Evolutionary conservation across 2,888 invertebrate species (phyloP), one percentile per base, ranked within the genome.

Genomic region (Leptothorax acervorum): DNA sequence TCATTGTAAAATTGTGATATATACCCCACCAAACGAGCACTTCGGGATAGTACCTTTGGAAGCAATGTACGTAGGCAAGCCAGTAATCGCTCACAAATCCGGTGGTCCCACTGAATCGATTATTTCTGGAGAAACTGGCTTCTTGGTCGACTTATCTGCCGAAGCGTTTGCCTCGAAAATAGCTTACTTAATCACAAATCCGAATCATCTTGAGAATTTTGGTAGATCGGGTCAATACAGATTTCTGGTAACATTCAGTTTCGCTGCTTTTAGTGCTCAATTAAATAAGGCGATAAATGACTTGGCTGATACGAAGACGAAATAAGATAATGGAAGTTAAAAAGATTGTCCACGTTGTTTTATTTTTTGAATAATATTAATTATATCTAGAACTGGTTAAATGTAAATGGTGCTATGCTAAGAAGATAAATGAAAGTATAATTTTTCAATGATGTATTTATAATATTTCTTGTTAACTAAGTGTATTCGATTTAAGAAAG

Each of bases 1-100:
- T 53, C 95, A 96, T 82, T 97, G 98, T 90, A 96, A 97, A 79
- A 97, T 98, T 87, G 95, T 99, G 31, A 93, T 99, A 35, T 99
- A 99, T 93, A 99, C 99, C 9, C 99, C 99, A 1, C 97, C 97
- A 3, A 98, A 98, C 94, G 99, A 99, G 95, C 99, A 99, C 95
- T 99, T 99, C 95, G 99, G 99, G 6, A 99, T 99, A 92, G 99
- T 99, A 11, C 99, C 99, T 0, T 95, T 99, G 78, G 99, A 99
- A 96, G 99, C 99, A 0, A 99, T 99, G 99, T 98, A 98, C 93
- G 97, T 97, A 94, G 96, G 96, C 4, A 98, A 98, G 92, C 99
- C 99, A 5, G 99, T 99, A 0, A 97, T 99, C 89, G 99, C 99
- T 0, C 97, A 98, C 0, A 98, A 98, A 92, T 98, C 98, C 92